Base-by-base conservation (phyloP, 2,113 vertebrate genomes). In the Rattus norvegicus region DNA sequence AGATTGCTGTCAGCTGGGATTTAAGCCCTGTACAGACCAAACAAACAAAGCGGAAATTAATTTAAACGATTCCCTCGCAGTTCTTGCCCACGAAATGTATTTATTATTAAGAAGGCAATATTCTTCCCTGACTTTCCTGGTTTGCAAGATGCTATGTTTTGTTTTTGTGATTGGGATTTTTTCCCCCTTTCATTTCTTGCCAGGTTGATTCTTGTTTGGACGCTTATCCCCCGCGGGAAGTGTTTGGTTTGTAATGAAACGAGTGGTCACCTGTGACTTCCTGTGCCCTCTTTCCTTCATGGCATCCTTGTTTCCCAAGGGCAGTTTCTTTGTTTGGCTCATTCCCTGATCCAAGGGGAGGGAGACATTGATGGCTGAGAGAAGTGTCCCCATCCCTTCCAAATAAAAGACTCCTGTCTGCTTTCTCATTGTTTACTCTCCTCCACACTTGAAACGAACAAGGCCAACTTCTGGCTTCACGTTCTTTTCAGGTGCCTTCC, bases 41-140 rank as follows among this genome's bases (percentile, higher is more conserved):
- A 93, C 87, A 88, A 96, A 96, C 92, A 95, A 88, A 98, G 85
- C 26, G 26, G 92, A n/a, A 97, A 98, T 98, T 96, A 97, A 98
- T 96, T 98, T 97, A 96, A 98, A 97, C 95, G 75, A 96, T 97
- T 93, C 97, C 5, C 16, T 93, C 93, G 97, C 93, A 93, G 91
- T 96, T 95, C 95, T 96, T 94, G 97, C 91, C 94, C 95, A 88
- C 10, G 54, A 96, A 98, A 96, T 88, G 90, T 96, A 94, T 97
- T 98, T 98, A 98, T 98, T 98, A 98, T 97, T 97, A 98, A 98
- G 95, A 96, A 98, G 95, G 96, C 96, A 98, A 97, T 97, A 97
- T 97, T 96, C 95, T 97, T 97, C 81, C 94, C 92, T 49, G 96
- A 93, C 90, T 97, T 88, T 30, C 33, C 69, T 91, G 83, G 86